Percentiles rank a stretch among this genome's conserved stretches.
phyloP scores from a whole-genome alignment of 2,113 vertebrate genomes.

The Cisticola juncidis region DNA sequence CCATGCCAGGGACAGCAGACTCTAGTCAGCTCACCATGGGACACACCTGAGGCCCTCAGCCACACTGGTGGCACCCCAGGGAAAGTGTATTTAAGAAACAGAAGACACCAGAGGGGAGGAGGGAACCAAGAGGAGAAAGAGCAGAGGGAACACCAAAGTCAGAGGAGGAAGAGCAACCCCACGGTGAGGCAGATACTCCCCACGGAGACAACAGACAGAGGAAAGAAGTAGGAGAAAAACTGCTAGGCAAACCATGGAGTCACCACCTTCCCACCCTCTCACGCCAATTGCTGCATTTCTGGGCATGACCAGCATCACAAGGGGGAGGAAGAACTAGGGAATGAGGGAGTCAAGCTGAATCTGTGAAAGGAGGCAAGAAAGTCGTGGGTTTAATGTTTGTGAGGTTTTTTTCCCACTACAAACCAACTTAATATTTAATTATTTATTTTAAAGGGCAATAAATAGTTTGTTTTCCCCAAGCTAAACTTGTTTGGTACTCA shows the following conservation, averaged over 20 bases:
- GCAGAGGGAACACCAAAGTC: not conserved
- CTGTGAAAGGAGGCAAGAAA: not conserved
- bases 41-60: not conserved
- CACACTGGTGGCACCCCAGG: fast-evolving
- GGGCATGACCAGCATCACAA: fast-evolving
- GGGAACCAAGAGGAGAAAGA: not conserved
- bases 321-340: not conserved
- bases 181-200: not conserved
- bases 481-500: not conserved
- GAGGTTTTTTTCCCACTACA: not conserved
- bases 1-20: fast-evolving
- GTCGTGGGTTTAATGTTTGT: not conserved
- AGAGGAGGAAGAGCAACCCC: not conserved
- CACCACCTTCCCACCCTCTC: not conserved
- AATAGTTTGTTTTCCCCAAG: not conserved
- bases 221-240: not conserved
- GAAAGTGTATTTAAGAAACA: not conserved
- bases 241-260: not conserved
- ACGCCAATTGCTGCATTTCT: fast-evolving
- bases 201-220: fast-evolving
- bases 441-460: not conserved
- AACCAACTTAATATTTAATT: not conserved
- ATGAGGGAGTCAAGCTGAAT: not conserved
- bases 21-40: fast-evolving
- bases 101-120: not conserved